These are phyloP conservation scores for Nowickia ferox DNA, from an alignment of 2,888 invertebrate species.

Conservation along the genomic window DNA sequence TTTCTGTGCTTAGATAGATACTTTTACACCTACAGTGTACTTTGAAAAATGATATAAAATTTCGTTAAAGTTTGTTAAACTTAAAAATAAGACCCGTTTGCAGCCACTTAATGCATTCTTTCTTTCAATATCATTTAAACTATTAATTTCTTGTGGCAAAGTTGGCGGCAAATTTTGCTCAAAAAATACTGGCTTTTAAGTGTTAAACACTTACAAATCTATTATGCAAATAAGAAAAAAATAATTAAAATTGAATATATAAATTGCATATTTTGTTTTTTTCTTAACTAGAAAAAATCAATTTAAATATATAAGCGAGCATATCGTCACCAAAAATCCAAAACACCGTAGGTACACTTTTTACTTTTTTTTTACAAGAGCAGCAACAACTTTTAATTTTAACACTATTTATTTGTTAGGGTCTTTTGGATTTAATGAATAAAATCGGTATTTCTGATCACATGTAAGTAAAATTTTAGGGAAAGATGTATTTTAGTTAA, in stretches of 20 bases:
- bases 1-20: not conserved
- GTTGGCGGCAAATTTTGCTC: slow-evolving; percentile 39
- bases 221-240: slow-evolving; percentile 35
- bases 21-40: slow-evolving; percentile 36
- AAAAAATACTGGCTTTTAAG: not conserved
- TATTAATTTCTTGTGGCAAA: not conserved
- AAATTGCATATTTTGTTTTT: not conserved
- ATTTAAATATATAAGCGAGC: slow-evolving; percentile 6
- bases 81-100: not conserved
- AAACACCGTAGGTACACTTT: too few relatives aligned
- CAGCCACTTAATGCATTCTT: not conserved
- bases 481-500: too few relatives aligned
- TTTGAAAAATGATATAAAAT: not conserved
- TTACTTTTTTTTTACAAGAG: too few relatives aligned
- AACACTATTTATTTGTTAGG: too few relatives aligned
- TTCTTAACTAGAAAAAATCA: slow-evolving; percentile 41
- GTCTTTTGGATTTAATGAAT: too few relatives aligned
- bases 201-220: slow-evolving; percentile 45
- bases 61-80: slow-evolving; percentile 43
- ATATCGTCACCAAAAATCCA: not conserved
- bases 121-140: slow-evolving; percentile 13
- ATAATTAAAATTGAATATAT: slow-evolving; percentile 20
- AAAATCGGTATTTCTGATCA: too few relatives aligned
- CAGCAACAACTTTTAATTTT: too few relatives aligned
- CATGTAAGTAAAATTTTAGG: too few relatives aligned